phyloP scores from a whole-genome alignment of 2,888 invertebrate species.

The Enchytraeus crypticus region DNA sequence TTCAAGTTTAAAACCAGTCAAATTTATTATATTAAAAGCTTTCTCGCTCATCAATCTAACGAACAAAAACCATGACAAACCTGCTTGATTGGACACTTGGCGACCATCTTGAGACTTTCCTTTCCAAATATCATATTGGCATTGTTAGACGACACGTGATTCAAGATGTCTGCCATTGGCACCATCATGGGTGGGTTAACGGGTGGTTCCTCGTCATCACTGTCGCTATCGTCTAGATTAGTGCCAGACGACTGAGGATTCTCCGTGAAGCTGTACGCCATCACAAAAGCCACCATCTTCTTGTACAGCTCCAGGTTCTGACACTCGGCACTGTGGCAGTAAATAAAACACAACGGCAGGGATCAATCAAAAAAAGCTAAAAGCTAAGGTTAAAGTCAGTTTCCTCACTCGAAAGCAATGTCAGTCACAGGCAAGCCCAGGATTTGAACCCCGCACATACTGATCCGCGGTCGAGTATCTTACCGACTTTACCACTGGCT shows the following conservation, averaged over 20 bases:
- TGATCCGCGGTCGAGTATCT: no score
- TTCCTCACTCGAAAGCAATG: no score
- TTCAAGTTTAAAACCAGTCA: no score
- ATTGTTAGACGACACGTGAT: conserved; percentile 46
- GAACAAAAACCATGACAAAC: no score
- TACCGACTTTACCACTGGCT: no score
- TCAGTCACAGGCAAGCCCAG: no score
- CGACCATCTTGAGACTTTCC: conserved; percentile 42
- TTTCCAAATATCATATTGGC: conserved; percentile 43
- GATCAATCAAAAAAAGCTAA: no score
- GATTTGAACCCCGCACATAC: no score
- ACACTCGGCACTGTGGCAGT: conserved; percentile 18
- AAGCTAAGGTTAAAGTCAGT: no score
- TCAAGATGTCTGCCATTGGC: conserved; percentile 48
- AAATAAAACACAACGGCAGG: not conserved
- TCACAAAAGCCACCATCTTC: conserved; percentile 47
- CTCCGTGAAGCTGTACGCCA: conserved; percentile 49
- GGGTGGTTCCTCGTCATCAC: conserved; percentile 26
- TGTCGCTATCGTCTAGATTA: conserved; percentile 30
- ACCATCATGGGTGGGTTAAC: conserved; percentile 43
- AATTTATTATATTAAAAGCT: no score
- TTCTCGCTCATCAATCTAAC: no score
- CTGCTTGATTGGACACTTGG: conserved; percentile 36
- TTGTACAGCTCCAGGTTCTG: conserved; percentile 40
- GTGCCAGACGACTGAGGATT: no score